Conservation (phyloP, 1,140 invertebrate species). For the Sipha flava region DNA sequence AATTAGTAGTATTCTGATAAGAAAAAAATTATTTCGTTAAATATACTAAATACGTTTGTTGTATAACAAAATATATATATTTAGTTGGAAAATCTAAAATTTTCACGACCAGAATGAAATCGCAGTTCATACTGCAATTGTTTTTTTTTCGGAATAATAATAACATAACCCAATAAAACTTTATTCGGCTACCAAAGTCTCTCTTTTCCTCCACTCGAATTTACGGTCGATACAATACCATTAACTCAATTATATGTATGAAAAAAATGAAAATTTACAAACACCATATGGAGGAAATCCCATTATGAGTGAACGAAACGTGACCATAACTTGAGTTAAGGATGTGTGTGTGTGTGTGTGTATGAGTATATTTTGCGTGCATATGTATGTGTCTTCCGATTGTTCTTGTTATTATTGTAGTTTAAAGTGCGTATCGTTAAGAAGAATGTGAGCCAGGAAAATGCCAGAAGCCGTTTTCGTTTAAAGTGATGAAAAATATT, state of each 20-base stretch:
- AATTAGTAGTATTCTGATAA: no score
- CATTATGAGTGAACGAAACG: conserved; percentile 10
- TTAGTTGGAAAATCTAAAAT: background rate
- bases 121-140: background rate
- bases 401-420: conserved; percentile 3
- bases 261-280: conserved; percentile 18
- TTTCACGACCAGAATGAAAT: conserved; percentile 21
- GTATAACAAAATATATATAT: background rate
- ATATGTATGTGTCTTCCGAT: background rate
- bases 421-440: background rate
- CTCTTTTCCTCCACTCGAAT: background rate
- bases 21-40: no score
- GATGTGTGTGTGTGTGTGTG: background rate
- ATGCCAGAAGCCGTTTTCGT: background rate
- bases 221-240: conserved; percentile 4
- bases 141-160: conserved; percentile 15
- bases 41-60: background rate
- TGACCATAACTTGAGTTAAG: no score
- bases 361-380: background rate
- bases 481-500: no score
- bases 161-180: conserved; percentile 23
- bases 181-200: background rate
- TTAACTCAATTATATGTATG: conserved; percentile 20
- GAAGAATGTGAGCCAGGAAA: background rate
- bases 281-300: conserved; percentile 2